Conservation (phyloP, 2,797 vertebrate species). For the Syncerus caffer region DNA sequence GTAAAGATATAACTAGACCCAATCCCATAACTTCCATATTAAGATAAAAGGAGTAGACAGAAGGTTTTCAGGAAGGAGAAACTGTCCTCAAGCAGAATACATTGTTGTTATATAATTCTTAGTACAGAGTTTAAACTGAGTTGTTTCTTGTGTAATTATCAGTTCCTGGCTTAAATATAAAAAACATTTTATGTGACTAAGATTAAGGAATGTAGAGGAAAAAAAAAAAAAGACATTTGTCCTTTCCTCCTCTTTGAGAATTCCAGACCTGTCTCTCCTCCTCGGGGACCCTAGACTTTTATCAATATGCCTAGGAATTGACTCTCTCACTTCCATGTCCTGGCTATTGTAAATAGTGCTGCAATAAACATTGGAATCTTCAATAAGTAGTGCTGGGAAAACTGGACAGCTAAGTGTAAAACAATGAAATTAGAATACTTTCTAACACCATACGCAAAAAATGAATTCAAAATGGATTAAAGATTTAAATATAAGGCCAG, state of each 20-base stretch:
- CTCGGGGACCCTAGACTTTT: neutral
- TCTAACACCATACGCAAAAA: neutral
- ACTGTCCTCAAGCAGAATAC: neutral
- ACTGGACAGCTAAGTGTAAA: neutral
- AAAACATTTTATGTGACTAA: neutral
- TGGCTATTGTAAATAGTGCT: neutral
- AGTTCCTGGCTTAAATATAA: neutral
- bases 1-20: neutral
- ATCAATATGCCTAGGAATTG: neutral
- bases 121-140: neutral
- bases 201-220: neutral
- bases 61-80: neutral
- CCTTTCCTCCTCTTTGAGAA: neutral
- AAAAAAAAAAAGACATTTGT: neutral
- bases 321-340: neutral
- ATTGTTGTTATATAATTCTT: neutral
- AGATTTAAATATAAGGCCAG: neutral
- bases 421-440: neutral
- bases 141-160: neutral
- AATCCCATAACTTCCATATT: neutral
- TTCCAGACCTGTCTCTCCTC: neutral
- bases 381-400: neutral
- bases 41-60: neutral
- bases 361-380: neutral
- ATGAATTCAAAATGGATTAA: neutral